phyloP scores from a whole-genome alignment of 2,113 vertebrate species.

The Gallinago media region DNA sequence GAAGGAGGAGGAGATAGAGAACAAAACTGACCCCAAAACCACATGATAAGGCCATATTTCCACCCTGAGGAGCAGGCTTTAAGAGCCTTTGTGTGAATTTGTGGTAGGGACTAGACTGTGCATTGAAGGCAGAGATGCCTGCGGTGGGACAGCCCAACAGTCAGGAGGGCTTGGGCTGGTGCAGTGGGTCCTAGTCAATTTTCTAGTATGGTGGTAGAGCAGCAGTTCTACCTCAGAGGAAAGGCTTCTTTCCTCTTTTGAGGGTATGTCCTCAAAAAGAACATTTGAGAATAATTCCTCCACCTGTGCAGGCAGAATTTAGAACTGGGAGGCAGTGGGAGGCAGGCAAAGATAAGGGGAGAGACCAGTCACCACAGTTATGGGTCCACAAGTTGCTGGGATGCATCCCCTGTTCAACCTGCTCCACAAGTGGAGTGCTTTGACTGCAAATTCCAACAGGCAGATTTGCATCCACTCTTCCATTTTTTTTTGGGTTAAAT shows the following conservation, averaged over 20 bases:
- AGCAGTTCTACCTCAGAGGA: background rate
- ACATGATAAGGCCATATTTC: background rate
- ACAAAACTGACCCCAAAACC: background rate
- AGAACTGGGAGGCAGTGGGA: background rate
- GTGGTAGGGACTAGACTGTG: background rate
- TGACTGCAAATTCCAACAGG: background rate
- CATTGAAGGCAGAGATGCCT: background rate
- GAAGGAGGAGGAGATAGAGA: background rate
- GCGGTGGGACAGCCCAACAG: fast-evolving
- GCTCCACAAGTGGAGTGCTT: background rate
- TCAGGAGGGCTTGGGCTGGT: background rate
- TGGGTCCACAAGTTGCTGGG: background rate
- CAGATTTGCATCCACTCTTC: background rate
- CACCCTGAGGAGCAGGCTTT: background rate
- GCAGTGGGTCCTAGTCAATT: background rate
- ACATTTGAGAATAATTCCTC: background rate
- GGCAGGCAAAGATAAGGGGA: background rate
- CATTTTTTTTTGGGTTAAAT: background rate
- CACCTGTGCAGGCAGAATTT: background rate
- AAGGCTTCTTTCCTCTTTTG: background rate
- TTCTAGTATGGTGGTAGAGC: background rate
- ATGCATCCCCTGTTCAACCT: background rate
- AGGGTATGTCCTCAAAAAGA: background rate
- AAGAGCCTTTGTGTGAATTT: fast-evolving
- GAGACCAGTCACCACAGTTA: background rate